Percentiles rank a stretch among this genome's conserved stretches.
These are phyloP conservation scores for Drosophila nasuta DNA, from an alignment of 1,140 invertebrate genomes.

Conservation along the genomic window DNA sequence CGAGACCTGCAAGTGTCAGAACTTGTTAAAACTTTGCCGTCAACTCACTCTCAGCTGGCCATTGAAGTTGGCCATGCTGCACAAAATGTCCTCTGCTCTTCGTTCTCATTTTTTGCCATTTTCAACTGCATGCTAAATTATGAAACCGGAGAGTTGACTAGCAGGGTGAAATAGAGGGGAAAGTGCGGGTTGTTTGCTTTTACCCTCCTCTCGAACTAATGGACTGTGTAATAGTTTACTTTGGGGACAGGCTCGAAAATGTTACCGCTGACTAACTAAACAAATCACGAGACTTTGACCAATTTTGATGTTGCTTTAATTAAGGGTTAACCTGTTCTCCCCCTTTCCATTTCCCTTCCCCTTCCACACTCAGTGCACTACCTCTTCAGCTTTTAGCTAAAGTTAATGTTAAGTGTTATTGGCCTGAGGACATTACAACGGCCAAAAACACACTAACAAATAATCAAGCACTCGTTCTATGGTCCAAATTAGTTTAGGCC, in stretches of 20 bases:
- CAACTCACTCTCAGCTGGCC: conserved; percentile 54
- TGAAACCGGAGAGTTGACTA: conserved; percentile 54
- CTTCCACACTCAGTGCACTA: background rate
- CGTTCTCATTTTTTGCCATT: conserved; percentile 27
- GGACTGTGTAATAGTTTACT: conserved; percentile 73
- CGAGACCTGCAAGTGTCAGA: conserved; percentile 77
- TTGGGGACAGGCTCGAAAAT: conserved; percentile 39
- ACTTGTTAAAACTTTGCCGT: conserved; percentile 82
- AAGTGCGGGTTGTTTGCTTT: conserved; percentile 19
- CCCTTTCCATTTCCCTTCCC: too few relatives aligned
- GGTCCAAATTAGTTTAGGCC: conserved; percentile 77
- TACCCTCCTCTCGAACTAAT: conserved; percentile 50
- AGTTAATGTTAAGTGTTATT: conserved; percentile 75
- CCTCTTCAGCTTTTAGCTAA: conserved; percentile 39
- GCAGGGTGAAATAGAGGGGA: too few relatives aligned
- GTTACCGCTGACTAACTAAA: conserved; percentile 55
- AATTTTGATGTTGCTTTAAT: conserved; percentile 27
- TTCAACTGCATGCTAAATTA: conserved; percentile 62
- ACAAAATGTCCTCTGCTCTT: conserved; percentile 4
- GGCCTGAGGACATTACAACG: conserved; percentile 60
- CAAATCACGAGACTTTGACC: conserved; percentile 31
- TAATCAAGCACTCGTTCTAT: conserved; percentile 72
- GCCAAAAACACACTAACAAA: conserved; percentile 54
- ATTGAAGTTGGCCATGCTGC: conserved; percentile 1
- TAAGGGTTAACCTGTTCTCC: conserved; percentile 21